Evolutionary conservation across 1,140 invertebrate species (phyloP).

Genomic region (Drosophila serrata): DNA sequence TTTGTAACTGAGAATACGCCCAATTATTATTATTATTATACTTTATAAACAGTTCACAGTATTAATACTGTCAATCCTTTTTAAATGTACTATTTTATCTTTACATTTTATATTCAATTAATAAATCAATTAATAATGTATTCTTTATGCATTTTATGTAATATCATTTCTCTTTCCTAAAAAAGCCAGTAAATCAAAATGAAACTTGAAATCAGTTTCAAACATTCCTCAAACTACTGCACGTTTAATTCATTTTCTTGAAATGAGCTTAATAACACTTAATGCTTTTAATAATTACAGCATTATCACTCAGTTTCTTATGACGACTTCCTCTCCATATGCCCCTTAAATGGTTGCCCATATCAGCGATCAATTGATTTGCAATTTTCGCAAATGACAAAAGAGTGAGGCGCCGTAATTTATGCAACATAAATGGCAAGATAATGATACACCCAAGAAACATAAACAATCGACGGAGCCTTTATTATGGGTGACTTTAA

Average conservation of each 20-base stretch:
- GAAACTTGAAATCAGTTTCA: not conserved
- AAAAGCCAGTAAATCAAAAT: not conserved
- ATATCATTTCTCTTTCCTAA: no score
- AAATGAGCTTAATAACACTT: not conserved
- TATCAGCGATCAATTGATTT: conserved; percentile 51
- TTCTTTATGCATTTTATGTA: no score
- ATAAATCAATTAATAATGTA: no score
- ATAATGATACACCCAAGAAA: conserved; percentile 55
- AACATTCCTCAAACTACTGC: not conserved
- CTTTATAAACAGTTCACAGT: no score
- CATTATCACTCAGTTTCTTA: conserved; percentile 17
- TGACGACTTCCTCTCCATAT: conserved; percentile 7
- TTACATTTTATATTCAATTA: no score
- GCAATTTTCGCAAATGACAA: conserved; percentile 68
- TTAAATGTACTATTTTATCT: no score
- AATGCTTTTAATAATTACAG: conserved; percentile 17
- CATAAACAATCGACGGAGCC: conserved; percentile 46
- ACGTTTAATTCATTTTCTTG: not conserved
- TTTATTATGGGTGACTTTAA: conserved; percentile 53
- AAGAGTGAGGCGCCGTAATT: conserved; percentile 67
- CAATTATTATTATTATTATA: no score
- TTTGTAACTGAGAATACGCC: no score
- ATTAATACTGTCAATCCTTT: no score
- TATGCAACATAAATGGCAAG: conserved; percentile 76
- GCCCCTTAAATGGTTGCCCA: conserved; percentile 18